These are phyloP conservation scores for Falco peregrinus DNA, from an alignment of 2,797 vertebrate species.

Conservation along the genomic window DNA sequence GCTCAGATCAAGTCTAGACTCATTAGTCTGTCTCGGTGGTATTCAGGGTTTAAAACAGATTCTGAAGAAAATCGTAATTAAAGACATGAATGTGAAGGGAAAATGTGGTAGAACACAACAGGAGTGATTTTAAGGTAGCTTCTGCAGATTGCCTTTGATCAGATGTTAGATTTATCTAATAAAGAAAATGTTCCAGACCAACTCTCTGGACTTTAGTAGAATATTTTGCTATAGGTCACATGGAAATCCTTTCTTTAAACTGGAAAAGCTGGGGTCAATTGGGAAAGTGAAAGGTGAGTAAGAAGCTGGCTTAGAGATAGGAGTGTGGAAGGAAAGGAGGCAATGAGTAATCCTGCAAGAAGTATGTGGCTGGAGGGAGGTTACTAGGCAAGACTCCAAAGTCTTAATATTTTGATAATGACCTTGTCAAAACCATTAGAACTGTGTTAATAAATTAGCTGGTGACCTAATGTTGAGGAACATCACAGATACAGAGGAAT, in stretches of 20 bases:
- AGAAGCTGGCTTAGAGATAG: conserved; percentile 39
- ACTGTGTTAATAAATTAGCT: conserved; percentile 29
- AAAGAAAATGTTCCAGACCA: background rate
- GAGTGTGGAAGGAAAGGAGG: conserved; percentile 39
- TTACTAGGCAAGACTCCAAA: conserved; percentile 46
- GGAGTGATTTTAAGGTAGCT: background rate
- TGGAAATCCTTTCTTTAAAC: conserved; percentile 21
- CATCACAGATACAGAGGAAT: background rate
- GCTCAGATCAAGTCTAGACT: conserved; percentile 43
- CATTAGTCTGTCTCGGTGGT: conserved; percentile 35
- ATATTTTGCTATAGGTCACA: background rate
- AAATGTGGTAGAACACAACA: background rate
- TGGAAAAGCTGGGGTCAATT: conserved; percentile 17
- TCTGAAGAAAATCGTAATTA: background rate
- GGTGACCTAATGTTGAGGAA: conserved; percentile 43
- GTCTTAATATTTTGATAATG: conserved; percentile 58
- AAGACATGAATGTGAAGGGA: background rate
- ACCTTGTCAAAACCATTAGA: conserved; percentile 49
- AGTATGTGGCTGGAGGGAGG: conserved; percentile 18
- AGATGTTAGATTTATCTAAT: background rate
- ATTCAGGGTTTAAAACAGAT: conserved; percentile 31
- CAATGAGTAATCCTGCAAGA: conserved; percentile 54
- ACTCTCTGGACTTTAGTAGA: background rate
- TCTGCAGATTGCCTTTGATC: conserved; percentile 9
- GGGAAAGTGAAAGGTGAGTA: conserved; percentile 39